These are phyloP conservation scores for Ceratitis capitata DNA, from an alignment of 1,140 invertebrate species.

Conservation along the genomic window DNA sequence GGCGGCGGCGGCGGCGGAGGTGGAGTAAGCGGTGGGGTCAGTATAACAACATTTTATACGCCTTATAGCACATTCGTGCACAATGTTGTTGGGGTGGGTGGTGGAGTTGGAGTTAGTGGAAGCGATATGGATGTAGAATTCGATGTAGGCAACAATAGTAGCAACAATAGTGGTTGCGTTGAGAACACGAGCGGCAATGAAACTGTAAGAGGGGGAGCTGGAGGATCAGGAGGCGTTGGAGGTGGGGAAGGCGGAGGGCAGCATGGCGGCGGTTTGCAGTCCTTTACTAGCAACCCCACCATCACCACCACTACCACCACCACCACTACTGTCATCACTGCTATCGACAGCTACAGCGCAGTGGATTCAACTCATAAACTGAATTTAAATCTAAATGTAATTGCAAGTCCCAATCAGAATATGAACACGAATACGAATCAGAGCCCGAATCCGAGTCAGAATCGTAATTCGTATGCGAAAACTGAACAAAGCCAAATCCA, in stretches of 20 bases:
- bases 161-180: conserved; percentile 28
- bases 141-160: conserved; percentile 35
- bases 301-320: conserved; percentile 42
- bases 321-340: conserved; percentile 37
- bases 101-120: conserved; percentile 39
- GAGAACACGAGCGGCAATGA: conserved; percentile 40
- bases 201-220: conserved; percentile 27
- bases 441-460: conserved; percentile 33
- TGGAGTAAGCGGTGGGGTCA: conserved; percentile 46
- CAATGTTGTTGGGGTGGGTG: conserved; percentile 38
- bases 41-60: conserved; percentile 46
- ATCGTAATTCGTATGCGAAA: conserved; percentile 7
- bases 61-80: conserved; percentile 42
- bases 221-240: conserved; percentile 34
- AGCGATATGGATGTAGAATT: conserved; percentile 19
- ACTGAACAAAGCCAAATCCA: conserved; percentile 27
- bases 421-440: neutral
- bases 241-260: conserved; percentile 31
- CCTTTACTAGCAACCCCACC: conserved; percentile 43
- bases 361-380: conserved; percentile 29
- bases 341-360: conserved; percentile 38
- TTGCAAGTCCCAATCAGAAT: conserved; percentile 14
- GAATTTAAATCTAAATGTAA: conserved; percentile 28
- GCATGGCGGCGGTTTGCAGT: conserved; percentile 42
- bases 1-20: conserved; percentile 43